Evolutionary conservation across 2,113 vertebrate species (phyloP), one percentile per base, ranked within the genome.

Genomic region (Anarrhichthys ocellatus): DNA sequence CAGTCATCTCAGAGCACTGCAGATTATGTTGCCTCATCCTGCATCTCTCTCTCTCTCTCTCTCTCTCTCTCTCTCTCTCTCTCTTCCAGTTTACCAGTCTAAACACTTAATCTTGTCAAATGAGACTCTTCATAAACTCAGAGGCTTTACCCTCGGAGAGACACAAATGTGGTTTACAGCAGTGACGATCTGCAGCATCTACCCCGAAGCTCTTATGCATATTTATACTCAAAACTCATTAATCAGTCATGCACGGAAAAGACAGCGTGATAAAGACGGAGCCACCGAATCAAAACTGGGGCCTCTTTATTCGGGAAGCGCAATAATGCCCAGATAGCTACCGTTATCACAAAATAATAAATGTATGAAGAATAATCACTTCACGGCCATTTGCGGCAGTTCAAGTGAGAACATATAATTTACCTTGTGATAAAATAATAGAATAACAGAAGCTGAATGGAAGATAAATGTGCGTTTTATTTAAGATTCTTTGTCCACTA

Each of bases 91-190:
- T 83, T 77, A 84, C 81, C 68, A 72, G 74, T 73, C 72, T 66
- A 78, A 88, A 91, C 77, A 83, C 81, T 90, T 89, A 79, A 92
- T 89, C 86, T 84, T 69, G 83, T 88, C 80, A 86, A 84, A 87
- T 82, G 74, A 73, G 80, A 54, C 71, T 67, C 61, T 78, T 85
- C 84, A 87, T 81, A 78, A 89, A 90, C 82, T 79, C 61, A 63
- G 58, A 79, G 66, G 72, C 80, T 78, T 42, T 65, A 67, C 80
- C 66, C 76, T 77, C 42, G 20, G 66, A 78, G 78, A 89, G 66
- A 89, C 84, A 84, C 80, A 89, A 83, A 70, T 80, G 71, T 80
- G 63, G 61, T 76, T 91, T 87, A 83, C 73, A 83, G 84, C 66
- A 38, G 77, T 38, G 73, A 76, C 71, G 77, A 90, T 78, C 71